Conservation (phyloP, 2,113 vertebrate species). For the Erythrolamprus reginae region DNA sequence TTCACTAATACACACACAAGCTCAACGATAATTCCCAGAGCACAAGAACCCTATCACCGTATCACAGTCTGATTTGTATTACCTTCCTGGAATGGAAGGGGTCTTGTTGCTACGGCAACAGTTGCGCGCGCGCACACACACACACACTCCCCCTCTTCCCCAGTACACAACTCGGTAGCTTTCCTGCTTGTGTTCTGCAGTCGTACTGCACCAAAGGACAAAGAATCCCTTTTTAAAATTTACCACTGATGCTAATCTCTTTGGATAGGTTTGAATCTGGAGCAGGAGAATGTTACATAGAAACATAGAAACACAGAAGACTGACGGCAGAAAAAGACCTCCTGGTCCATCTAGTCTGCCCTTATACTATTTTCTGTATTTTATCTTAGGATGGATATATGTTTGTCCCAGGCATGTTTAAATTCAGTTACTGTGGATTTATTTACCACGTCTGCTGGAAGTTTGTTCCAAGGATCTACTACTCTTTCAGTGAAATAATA, state of each 20-base stretch:
- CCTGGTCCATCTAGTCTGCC: too few relatives aligned
- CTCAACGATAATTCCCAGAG: not conserved
- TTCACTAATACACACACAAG: not conserved
- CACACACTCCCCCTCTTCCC: accelerated
- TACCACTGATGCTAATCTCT: not conserved
- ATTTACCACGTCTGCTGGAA: too few relatives aligned
- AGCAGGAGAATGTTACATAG: too few relatives aligned
- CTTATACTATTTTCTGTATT: too few relatives aligned
- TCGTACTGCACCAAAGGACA: not conserved
- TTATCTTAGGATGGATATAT: too few relatives aligned
- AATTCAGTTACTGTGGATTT: too few relatives aligned
- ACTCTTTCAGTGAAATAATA: too few relatives aligned
- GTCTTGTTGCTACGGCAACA: constrained; percentile 5
- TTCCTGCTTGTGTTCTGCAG: not conserved
- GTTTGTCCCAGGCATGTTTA: too few relatives aligned
- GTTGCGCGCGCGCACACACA: not conserved
- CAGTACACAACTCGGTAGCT: not conserved
- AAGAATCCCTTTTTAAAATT: not conserved
- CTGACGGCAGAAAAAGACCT: too few relatives aligned
- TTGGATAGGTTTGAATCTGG: not conserved
- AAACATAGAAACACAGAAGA: too few relatives aligned
- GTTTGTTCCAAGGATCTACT: too few relatives aligned
- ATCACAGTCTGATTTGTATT: not conserved
- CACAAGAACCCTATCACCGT: not conserved
- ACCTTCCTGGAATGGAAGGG: not conserved